phyloP scores from a whole-genome alignment of 2,797 vertebrate genomes.

The Somateria mollissima region DNA sequence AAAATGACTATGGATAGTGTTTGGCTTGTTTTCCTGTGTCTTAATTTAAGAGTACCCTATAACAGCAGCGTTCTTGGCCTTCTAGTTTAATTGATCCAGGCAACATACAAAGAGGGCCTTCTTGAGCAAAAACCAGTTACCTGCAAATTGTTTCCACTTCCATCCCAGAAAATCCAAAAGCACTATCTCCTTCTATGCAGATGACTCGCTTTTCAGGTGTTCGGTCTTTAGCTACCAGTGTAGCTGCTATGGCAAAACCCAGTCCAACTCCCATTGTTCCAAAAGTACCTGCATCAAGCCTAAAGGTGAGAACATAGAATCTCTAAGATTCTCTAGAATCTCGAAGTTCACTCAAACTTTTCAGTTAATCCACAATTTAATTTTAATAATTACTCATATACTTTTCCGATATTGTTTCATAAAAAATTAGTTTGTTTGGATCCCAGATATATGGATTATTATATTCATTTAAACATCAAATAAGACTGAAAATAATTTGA shows the following conservation, averaged over 20 bases:
- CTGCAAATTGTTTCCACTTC: constrained; percentile 98
- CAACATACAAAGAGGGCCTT: neutral
- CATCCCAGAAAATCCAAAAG: constrained; percentile 98
- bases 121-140: constrained; percentile 70
- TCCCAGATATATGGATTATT: neutral
- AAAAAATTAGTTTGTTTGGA: neutral
- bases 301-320: constrained; percentile 34
- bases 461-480: neutral
- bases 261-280: constrained; percentile 97
- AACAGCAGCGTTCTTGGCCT: neutral
- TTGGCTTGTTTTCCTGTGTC: neutral
- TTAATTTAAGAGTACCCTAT: neutral
- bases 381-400: neutral
- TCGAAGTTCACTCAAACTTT: neutral
- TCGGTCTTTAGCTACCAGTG: constrained; percentile 81
- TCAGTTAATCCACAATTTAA: neutral
- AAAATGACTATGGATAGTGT: neutral
- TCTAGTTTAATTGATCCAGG: neutral
- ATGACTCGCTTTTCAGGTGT: constrained; percentile 80
- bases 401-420: neutral
- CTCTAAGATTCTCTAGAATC: too few relatives aligned
- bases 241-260: constrained; percentile 94
- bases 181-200: constrained; percentile 97
- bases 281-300: constrained; percentile 96
- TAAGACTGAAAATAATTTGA: neutral